Evolutionary conservation across 2,888 invertebrate species (phyloP), one percentile per base, ranked within the genome.

Genomic region (Agrochola lychnidis): DNA sequence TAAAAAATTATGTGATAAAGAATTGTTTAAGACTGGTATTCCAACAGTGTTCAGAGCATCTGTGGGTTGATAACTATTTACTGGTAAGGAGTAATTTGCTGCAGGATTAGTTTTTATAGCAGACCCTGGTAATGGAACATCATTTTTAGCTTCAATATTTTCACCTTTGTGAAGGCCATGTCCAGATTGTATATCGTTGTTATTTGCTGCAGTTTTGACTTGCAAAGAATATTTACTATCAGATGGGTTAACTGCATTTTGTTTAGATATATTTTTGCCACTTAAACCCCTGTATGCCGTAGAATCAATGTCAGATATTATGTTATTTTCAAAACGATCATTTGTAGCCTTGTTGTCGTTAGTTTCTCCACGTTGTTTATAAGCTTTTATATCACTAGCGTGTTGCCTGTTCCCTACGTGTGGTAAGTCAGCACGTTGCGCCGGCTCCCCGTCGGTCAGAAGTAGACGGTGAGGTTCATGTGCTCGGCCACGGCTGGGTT

Each of bases 401-500:
- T 57, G 19, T 59, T 45, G 70, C 0, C 4, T 40, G 12, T 51
- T 25, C 1, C 22, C 66, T 67, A 62, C 25, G 53, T 40, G 36
- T 0, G 63, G 62, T 53, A 73, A 0, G 30, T 40, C 25, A 82
- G 69, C 56, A 42, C 67, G 70, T 9, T 68, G 71, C 62, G 64
- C 25, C 51, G 67, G 51, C 30, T 61, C 62, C 30, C 42, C 51
- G 72, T 64, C 66, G 88, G 82, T 94, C 94, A 98, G 94, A 98
- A 98, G 95, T 98, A 98, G n/a, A 98, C 98, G 78, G 98, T 98
- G 90, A 98, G 97, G 94, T 98, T 98, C 93, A 97, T 97, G 92
- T 97, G 97, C 84, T 97, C 97, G 76, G 95, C 94, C 67, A 94
- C 89, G 59, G 94, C 89, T 25, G 93, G 90, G 93, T 95, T 95